Percentiles rank a stretch among this genome's conserved stretches.
Conservation (phyloP, 1,140 invertebrate genomes). For the Aricia agestis region DNA sequence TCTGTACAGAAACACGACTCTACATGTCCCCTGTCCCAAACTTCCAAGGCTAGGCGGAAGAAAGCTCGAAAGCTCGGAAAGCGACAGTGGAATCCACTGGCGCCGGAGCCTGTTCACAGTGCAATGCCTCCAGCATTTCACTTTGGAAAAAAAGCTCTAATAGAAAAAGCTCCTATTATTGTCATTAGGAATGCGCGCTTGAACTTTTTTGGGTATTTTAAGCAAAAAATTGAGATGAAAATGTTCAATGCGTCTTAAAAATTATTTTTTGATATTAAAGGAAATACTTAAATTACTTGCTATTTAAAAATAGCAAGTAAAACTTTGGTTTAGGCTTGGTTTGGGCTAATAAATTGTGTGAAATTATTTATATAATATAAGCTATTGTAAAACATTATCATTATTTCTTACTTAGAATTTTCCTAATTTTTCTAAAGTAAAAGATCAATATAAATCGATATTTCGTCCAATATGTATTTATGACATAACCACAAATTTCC, state of each 20-base stretch:
- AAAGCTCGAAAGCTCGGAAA: conserved; percentile 69
- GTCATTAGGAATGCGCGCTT: background rate
- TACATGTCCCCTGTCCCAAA: conserved; percentile 41
- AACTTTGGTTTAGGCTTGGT: too few relatives aligned
- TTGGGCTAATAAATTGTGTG: too few relatives aligned
- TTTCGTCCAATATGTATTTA: too few relatives aligned
- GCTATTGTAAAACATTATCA: too few relatives aligned
- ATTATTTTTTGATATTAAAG: background rate
- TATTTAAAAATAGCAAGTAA: too few relatives aligned
- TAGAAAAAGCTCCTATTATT: conserved; percentile 8
- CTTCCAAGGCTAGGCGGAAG: conserved; percentile 59
- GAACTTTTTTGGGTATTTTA: background rate
- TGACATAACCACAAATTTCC: too few relatives aligned
- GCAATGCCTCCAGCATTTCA: conserved; percentile 39
- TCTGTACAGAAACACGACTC: conserved; percentile 24
- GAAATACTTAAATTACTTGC: too few relatives aligned
- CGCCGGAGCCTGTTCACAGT: conserved; percentile 36
- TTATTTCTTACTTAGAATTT: too few relatives aligned
- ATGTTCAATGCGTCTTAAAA: background rate
- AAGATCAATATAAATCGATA: too few relatives aligned
- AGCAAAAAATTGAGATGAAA: background rate
- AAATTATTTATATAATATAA: too few relatives aligned
- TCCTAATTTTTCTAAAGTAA: too few relatives aligned
- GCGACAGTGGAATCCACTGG: conserved; percentile 63
- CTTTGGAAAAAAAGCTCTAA: conserved; percentile 12